Percentiles rank a stretch among this genome's conserved stretches.
Evolutionary conservation across 2,113 vertebrate species (phyloP).

Genomic region (Antechinus flavipes): DNA sequence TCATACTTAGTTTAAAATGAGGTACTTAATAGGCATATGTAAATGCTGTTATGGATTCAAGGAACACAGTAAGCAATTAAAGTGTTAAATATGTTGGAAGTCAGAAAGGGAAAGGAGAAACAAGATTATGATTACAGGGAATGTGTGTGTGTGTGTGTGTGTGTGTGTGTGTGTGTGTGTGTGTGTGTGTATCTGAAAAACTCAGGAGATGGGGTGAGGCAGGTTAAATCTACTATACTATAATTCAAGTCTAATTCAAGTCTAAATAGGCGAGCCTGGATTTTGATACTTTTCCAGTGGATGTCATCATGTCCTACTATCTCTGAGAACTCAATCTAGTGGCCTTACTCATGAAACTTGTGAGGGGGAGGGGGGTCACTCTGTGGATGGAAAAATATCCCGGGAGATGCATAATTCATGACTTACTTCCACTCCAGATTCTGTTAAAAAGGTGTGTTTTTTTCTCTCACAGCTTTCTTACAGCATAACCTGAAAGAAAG

Average conservation of each 20-base stretch:
- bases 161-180: constrained; percentile 10
- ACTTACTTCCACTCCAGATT: constrained; percentile 70
- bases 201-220: constrained; percentile 62
- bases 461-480: constrained; percentile 32
- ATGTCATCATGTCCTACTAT: constrained; percentile 74
- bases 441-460: constrained; percentile 50
- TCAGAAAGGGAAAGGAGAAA: constrained; percentile 64
- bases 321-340: constrained; percentile 76
- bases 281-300: constrained; percentile 74
- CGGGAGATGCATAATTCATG: constrained; percentile 30
- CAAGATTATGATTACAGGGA: constrained; percentile 65
- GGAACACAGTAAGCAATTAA: constrained; percentile 53
- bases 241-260: constrained; percentile 63
- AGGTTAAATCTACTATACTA: constrained; percentile 57
- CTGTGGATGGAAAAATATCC: constrained; percentile 69
- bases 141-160: constrained; percentile 12
- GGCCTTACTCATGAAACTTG: constrained; percentile 79
- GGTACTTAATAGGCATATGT: constrained; percentile 26
- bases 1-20: constrained; percentile 70
- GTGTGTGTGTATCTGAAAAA: constrained; percentile 55
- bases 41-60: constrained; percentile 54
- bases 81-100: constrained; percentile 64
- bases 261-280: constrained; percentile 69
- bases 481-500: constrained; percentile 70
- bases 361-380: constrained; percentile 54